These are phyloP conservation scores for Cactoblastis cactorum DNA, from an alignment of 2,888 invertebrate genomes.

Conservation along the genomic window DNA sequence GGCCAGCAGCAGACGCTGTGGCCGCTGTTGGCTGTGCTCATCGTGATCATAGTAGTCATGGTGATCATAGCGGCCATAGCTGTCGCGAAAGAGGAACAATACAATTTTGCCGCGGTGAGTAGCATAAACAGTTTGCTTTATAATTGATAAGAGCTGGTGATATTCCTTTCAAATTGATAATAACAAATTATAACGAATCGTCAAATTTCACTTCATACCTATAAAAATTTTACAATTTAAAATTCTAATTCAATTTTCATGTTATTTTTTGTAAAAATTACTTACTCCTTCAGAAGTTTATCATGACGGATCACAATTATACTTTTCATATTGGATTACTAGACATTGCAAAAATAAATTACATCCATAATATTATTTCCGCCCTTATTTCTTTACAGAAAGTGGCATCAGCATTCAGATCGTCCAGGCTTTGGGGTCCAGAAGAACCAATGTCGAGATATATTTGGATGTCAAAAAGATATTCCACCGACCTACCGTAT, in stretches of 20 bases:
- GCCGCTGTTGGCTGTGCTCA: conserved; percentile 55
- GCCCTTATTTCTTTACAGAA: conserved; percentile 42
- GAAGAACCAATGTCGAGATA: conserved; percentile 70
- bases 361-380: too few species aligned
- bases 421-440: conserved; percentile 69
- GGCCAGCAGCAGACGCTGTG: conserved; percentile 46
- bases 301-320: too few species aligned
- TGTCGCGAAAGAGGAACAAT: conserved; percentile 70
- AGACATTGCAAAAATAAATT: too few species aligned
- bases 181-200: too few species aligned
- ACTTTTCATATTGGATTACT: too few species aligned
- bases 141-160: too few species aligned
- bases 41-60: conserved; percentile 54
- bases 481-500: conserved; percentile 49
- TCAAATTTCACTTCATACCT: too few species aligned
- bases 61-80: conserved; percentile 58
- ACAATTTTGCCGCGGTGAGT: conserved; percentile 63
- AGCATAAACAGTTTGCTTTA: neutral
- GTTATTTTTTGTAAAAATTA: too few species aligned
- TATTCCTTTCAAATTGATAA: too few species aligned
- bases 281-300: too few species aligned
- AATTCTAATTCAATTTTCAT: too few species aligned
- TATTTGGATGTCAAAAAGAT: conserved; percentile 71
- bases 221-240: too few species aligned
- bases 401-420: conserved; percentile 63